phyloP scores from a whole-genome alignment of 2,888 invertebrate genomes.

The Apamea anceps region DNA sequence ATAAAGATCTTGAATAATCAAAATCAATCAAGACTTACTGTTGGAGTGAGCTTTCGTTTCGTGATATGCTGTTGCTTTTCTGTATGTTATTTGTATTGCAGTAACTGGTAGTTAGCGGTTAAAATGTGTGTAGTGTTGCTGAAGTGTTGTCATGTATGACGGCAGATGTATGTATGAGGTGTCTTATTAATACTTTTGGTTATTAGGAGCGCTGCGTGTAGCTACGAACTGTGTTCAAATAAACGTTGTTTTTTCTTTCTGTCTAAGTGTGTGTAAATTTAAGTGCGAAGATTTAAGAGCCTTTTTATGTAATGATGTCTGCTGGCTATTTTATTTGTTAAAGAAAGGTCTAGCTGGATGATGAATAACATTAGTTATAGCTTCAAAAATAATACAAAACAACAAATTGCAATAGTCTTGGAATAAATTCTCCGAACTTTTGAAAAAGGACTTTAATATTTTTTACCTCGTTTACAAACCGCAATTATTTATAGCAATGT shows the following conservation, averaged over 20 bases:
- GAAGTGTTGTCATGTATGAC: conserved; percentile 50
- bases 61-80: conserved; percentile 18
- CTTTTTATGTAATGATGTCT: neutral
- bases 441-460: neutral
- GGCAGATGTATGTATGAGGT: conserved; percentile 46
- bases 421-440: neutral
- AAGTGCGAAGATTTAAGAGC: neutral
- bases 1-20: no score
- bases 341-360: neutral
- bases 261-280: neutral
- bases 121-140: conserved; percentile 46
- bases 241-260: neutral
- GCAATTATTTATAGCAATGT: conserved; percentile 31
- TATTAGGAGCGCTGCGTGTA: neutral
- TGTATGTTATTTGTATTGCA: conserved; percentile 5
- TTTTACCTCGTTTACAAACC: conserved; percentile 20
- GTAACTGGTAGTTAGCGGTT: conserved; percentile 44
- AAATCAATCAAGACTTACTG: neutral
- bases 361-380: neutral
- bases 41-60: neutral
- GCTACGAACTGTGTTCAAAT: neutral
- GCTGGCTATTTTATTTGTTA: no score
- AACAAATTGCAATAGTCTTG: neutral
- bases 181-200: conserved; percentile 24
- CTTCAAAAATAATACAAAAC: neutral